These are phyloP conservation scores for Drosophila repletoides DNA, from an alignment of 1,140 invertebrate species.

Conservation along the genomic window DNA sequence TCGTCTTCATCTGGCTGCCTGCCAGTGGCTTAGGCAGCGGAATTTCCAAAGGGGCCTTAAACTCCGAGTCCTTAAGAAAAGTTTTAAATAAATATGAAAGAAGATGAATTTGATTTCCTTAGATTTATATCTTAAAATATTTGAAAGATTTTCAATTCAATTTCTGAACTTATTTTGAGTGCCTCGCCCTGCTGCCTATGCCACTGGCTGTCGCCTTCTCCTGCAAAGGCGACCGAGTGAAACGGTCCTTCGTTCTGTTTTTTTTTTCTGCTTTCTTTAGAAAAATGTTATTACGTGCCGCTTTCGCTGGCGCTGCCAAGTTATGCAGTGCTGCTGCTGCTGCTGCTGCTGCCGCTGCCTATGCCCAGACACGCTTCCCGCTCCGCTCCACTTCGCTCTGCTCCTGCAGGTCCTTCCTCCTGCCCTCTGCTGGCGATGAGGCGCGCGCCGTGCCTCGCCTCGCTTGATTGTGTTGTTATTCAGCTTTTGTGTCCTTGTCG, in stretches of 20 bases:
- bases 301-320: conserved; percentile 66
- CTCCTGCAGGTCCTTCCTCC: conserved; percentile 6
- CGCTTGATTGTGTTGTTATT: conserved; percentile 80
- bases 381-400: not conserved
- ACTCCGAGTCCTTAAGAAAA: not conserved
- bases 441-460: conserved; percentile 48
- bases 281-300: conserved; percentile 81
- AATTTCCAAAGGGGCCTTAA: no score
- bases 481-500: conserved; percentile 73
- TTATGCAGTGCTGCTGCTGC: conserved; percentile 74
- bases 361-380: conserved; percentile 67
- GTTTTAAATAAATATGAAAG: no score
- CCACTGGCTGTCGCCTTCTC: no score
- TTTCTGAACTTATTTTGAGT: no score
- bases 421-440: not conserved
- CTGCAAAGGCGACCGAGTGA: conserved; percentile 16
- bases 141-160: no score
- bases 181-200: no score
- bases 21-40: no score
- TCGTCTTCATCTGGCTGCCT: conserved; percentile 9
- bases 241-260: conserved; percentile 36
- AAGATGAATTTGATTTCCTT: no score
- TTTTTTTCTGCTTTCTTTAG: conserved; percentile 67
- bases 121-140: no score
- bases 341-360: no score